Conservation (phyloP, 2,797 vertebrate genomes). For the Xerus rutilus region DNA sequence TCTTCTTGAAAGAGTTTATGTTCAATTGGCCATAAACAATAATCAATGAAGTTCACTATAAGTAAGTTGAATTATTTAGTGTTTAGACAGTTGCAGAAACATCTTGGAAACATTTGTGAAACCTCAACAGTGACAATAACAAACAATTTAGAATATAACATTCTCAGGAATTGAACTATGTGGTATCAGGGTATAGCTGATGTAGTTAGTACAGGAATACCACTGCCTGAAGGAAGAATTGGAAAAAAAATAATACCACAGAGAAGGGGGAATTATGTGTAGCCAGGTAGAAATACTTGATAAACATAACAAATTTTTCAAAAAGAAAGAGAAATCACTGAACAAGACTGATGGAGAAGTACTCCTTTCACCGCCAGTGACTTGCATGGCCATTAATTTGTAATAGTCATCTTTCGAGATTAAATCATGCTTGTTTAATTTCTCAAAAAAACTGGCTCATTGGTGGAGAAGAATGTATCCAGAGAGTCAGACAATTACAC, state of each 20-base stretch:
- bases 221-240: neutral
- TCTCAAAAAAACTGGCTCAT: constrained; percentile 52
- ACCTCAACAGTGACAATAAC: neutral
- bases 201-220: neutral
- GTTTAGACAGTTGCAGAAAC: neutral
- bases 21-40: constrained; percentile 34
- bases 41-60: constrained; percentile 34
- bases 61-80: neutral
- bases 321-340: neutral
- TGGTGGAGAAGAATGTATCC: constrained; percentile 60
- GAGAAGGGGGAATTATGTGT: neutral
- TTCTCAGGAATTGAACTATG: neutral
- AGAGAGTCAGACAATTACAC: constrained; percentile 68
- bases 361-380: neutral
- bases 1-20: constrained; percentile 45
- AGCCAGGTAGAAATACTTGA: neutral
- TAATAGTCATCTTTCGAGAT: constrained; percentile 40
- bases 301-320: neutral
- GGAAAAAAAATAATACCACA: neutral
- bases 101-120: constrained; percentile 55
- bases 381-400: neutral
- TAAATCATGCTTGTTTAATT: constrained; percentile 43
- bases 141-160: constrained; percentile 20
- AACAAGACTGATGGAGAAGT: neutral
- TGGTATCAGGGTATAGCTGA: neutral